Evolutionary conservation across 2,888 invertebrate species (phyloP).

Genomic region (Drosophila macrospina): DNA sequence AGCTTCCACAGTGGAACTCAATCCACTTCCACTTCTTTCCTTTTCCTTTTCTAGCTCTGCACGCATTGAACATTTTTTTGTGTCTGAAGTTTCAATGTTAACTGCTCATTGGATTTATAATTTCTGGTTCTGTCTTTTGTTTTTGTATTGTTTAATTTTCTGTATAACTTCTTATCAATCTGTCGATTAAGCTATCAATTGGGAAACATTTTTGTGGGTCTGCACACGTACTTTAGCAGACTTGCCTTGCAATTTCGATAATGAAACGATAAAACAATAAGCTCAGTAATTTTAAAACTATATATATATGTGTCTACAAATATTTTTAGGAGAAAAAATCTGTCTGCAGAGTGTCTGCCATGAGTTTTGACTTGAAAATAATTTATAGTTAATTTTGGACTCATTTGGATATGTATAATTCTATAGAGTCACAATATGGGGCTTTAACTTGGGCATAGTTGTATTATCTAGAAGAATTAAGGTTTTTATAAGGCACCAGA

Average conservation of each 20-base stretch:
- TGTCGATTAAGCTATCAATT: conserved; percentile 54
- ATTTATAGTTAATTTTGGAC: too few species aligned
- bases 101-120: conserved; percentile 65
- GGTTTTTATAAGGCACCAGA: too few species aligned
- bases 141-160: conserved; percentile 17
- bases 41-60: conserved; percentile 38
- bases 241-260: conserved; percentile 1
- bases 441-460: too few species aligned
- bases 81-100: conserved; percentile 51
- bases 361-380: too few species aligned
- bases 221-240: conserved; percentile 30
- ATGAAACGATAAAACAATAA: not conserved
- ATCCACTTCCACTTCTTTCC: conserved; percentile 12
- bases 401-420: too few species aligned
- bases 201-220: conserved; percentile 43
- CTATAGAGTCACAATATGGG: too few species aligned
- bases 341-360: conserved; percentile 7
- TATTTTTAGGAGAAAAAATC: too few species aligned
- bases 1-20: too few species aligned
- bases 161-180: conserved; percentile 41
- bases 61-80: conserved; percentile 60
- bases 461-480: too few species aligned
- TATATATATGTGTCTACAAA: not conserved
- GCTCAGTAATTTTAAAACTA: not conserved
- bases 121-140: conserved; percentile 42